These are phyloP conservation scores for Aurelia aurita complex sp. Pacific DNA, from an alignment of 30 jellyfish, hydroid and myxozoan species.

Conservation along the genomic window DNA sequence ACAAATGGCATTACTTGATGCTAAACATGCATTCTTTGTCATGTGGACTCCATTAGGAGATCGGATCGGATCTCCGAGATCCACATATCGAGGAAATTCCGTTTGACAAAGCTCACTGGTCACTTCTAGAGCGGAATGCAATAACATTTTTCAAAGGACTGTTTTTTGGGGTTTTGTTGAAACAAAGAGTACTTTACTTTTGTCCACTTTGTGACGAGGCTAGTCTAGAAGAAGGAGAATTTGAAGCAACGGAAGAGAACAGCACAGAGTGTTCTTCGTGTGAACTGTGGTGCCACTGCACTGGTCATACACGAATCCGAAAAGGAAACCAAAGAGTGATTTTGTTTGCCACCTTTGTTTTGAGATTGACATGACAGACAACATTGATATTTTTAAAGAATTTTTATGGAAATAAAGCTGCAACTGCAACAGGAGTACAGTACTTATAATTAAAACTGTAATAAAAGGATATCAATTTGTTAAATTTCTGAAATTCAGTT, in stretches of 20 bases:
- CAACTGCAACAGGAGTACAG: neutral
- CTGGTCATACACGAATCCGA: conserved; percentile 3
- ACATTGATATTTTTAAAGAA: neutral
- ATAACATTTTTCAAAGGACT: conserved; percentile 28
- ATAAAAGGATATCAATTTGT: neutral
- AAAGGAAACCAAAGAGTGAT: neutral
- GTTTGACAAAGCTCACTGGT: conserved; percentile 25
- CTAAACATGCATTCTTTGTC: conserved; percentile 16
- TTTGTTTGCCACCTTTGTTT: neutral
- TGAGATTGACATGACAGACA: neutral
- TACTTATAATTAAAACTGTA: neutral
- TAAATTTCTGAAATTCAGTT: neutral
- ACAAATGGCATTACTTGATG: conserved; percentile 17
- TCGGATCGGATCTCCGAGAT: neutral
- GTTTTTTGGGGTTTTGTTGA: conserved; percentile 28
- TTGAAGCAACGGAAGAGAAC: neutral
- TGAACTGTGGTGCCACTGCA: neutral
- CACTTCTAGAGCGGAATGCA: conserved; percentile 1
- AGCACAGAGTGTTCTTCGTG: conserved; percentile 9
- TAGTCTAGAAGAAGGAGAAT: conserved; percentile 22
- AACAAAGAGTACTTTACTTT: conserved; percentile 22
- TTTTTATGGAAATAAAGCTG: no score
- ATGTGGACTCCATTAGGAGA: conserved; percentile 27
- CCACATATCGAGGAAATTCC: conserved; percentile 8
- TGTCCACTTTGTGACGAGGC: conserved; percentile 69